These are phyloP conservation scores for Hoplodrina ambigua DNA, from an alignment of 2,888 invertebrate genomes.

Conservation along the genomic window DNA sequence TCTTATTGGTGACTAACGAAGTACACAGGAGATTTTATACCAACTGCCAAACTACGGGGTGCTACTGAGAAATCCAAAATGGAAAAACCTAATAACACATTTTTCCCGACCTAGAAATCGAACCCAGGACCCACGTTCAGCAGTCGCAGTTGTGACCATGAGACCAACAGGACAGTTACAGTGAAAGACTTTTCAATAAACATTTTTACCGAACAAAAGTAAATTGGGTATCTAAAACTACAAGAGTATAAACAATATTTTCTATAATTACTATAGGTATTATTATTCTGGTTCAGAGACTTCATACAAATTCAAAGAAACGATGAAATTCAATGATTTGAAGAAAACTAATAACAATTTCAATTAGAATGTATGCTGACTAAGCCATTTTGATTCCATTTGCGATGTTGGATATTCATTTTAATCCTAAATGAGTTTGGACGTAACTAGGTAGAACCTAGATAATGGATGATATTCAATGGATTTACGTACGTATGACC, in stretches of 20 bases:
- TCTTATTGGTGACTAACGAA: too few species aligned
- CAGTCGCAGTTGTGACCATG: too few species aligned
- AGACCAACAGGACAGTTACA: too few species aligned
- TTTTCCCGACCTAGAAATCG: too few species aligned
- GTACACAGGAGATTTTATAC: too few species aligned
- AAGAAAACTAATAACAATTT: constrained; percentile 18
- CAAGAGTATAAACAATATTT: neutral
- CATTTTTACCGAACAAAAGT: too few species aligned
- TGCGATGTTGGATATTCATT: constrained; percentile 16
- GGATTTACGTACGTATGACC: constrained; percentile 8
- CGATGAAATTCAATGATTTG: neutral
- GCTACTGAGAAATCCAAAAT: too few species aligned
- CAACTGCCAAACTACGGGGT: too few species aligned
- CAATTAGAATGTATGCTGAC: constrained; percentile 31
- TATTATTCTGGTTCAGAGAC: neutral
- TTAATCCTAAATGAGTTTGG: constrained; percentile 42
- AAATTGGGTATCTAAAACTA: too few species aligned
- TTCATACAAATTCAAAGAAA: constrained; percentile 16
- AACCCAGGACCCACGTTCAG: too few species aligned
- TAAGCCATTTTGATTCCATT: constrained; percentile 34
- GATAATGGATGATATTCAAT: constrained; percentile 36
- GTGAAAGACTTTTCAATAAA: too few species aligned
- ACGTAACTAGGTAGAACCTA: neutral
- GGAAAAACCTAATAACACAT: too few species aligned
- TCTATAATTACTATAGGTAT: neutral